Conservation (phyloP, 2,888 invertebrate species). For the Lottia scabra region DNA sequence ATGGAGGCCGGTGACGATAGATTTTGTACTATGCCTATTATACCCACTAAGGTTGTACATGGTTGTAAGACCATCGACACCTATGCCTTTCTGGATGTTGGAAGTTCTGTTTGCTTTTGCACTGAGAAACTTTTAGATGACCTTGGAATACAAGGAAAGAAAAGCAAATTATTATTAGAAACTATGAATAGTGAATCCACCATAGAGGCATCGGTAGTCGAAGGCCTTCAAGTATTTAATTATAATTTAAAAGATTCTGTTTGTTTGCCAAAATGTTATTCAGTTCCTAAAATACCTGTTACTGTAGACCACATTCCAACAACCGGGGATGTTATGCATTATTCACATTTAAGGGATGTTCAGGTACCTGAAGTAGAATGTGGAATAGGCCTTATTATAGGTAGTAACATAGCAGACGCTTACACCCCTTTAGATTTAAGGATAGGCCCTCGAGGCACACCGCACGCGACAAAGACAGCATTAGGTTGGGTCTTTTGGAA, state of each 20-base stretch:
- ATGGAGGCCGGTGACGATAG: conserved; percentile 8
- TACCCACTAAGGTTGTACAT: conserved; percentile 16
- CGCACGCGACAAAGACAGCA: conserved; percentile 14
- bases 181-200: conserved; percentile 8
- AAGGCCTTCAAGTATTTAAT: conserved; percentile 2
- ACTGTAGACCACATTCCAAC: conserved; percentile 13
- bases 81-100: conserved; percentile 21
- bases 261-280: conserved; percentile 4
- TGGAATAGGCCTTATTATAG: conserved; percentile 20
- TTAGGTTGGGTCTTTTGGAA: conserved; percentile 15
- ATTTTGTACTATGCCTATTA: conserved; percentile 18
- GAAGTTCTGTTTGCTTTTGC: conserved; percentile 17
- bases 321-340: conserved; percentile 8
- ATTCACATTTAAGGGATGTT: conserved; percentile 13
- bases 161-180: conserved; percentile 10
- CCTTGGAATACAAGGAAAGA: background rate
- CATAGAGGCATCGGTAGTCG: conserved; percentile 1
- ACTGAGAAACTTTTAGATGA: conserved; percentile 1
- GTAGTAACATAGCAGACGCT: conserved; percentile 13
- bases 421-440: conserved; percentile 4
- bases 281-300: conserved; percentile 10
- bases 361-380: conserved; percentile 8
- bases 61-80: conserved; percentile 1
- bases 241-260: background rate
- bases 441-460: conserved; percentile 8